Conservation (phyloP, 2,797 vertebrate species). For the Yasuhikotakia modesta region DNA sequence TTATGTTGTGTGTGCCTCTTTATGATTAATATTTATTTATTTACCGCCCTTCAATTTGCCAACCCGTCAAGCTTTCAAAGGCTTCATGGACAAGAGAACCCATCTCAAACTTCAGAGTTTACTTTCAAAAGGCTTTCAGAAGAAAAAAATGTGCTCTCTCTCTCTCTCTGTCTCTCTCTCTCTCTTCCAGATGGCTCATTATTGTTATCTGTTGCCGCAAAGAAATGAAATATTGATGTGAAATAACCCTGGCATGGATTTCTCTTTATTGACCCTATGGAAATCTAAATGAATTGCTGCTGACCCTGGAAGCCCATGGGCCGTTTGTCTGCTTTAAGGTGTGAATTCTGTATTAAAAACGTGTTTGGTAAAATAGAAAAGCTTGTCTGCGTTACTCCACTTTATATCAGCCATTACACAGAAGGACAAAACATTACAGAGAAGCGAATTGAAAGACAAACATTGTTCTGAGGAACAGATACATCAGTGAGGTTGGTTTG, state of each 20-base stretch:
- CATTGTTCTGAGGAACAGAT: conserved; percentile 34
- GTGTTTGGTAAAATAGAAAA: conserved; percentile 43
- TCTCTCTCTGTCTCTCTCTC: conserved; percentile 58
- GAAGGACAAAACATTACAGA: conserved; percentile 26
- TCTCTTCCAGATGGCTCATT: conserved; percentile 75
- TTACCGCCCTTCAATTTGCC: conserved; percentile 77
- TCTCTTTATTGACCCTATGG: conserved; percentile 71
- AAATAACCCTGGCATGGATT: conserved; percentile 74
- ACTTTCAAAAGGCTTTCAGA: conserved; percentile 80
- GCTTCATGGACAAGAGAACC: conserved; percentile 75
- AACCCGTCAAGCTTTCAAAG: conserved; percentile 79
- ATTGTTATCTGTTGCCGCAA: conserved; percentile 75
- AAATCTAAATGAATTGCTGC: conserved; percentile 71
- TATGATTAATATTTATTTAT: conserved; percentile 86
- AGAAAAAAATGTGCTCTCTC: too few relatives aligned
- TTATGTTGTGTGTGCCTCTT: conserved; percentile 80
- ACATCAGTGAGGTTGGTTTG: too few relatives aligned
- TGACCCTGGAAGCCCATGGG: conserved; percentile 61
- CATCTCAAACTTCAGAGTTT: conserved; percentile 76
- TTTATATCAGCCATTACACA: conserved; percentile 49
- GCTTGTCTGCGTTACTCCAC: conserved; percentile 51
- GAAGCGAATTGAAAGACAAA: conserved; percentile 7
- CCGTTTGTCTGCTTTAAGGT: conserved; percentile 54
- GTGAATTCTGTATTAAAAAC: conserved; percentile 54
- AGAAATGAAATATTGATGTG: conserved; percentile 78